Conservation (phyloP, 2,888 invertebrate species). For the Cyclophora punctaria region DNA sequence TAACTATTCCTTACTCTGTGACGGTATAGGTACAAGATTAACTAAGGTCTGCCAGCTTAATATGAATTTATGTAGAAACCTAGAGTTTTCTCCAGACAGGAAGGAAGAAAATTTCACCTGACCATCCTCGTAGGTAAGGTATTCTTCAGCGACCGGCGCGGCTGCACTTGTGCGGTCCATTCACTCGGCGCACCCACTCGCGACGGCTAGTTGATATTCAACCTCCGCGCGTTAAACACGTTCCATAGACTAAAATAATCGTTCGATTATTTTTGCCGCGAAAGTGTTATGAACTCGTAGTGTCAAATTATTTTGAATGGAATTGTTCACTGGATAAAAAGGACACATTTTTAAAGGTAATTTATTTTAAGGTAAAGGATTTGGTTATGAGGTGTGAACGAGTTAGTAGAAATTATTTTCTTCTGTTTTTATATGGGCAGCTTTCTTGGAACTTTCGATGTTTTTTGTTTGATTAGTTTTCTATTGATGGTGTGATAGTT, state of each 20-base stretch:
- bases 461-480: not conserved
- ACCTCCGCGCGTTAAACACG: slow-evolving; percentile 48
- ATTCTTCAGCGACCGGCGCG: slow-evolving; percentile 16
- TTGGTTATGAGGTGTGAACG: no score
- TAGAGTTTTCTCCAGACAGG: slow-evolving; percentile 9
- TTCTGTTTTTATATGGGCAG: no score
- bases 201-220: slow-evolving; percentile 55
- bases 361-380: no score
- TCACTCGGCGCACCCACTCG: slow-evolving; percentile 36
- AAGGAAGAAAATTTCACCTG: slow-evolving; percentile 29
- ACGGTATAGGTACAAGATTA: no score
- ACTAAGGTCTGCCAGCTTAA: no score
- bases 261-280: slow-evolving; percentile 3
- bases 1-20: no score
- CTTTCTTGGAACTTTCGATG: not conserved
- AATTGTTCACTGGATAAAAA: slow-evolving; percentile 1
- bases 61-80: no score
- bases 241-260: slow-evolving; percentile 8
- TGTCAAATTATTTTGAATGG: slow-evolving; percentile 11
- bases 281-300: slow-evolving; percentile 15
- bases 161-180: slow-evolving; percentile 21
- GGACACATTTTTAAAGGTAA: not conserved
- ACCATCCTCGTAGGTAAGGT: slow-evolving; percentile 22
- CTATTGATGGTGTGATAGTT: no score
- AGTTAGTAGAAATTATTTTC: no score